A percentile compares a stretch with the other conserved stretches of the same genome.
These are phyloP conservation scores for Phlogophora meticulosa DNA, from an alignment of 2,888 invertebrate genomes.

Conservation along the genomic window DNA sequence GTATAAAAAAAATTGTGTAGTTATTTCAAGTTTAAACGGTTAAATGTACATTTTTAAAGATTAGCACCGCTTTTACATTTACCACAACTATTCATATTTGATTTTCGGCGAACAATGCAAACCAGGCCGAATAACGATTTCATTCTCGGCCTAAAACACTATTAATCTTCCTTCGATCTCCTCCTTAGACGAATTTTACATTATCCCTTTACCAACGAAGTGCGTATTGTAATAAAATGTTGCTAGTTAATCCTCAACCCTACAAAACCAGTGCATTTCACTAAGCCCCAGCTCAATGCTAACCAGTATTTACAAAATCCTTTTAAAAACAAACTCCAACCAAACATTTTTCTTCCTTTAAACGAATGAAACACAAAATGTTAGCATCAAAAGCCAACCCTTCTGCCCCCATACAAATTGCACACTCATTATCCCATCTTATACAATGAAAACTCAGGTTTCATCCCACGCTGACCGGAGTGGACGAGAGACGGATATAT, in stretches of 20 bases:
- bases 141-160: no score
- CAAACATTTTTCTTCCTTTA: conserved; percentile 45
- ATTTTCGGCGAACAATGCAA: no score
- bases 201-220: no score
- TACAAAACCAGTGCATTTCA: not conserved
- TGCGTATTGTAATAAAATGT: no score
- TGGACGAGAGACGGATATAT: conserved; percentile 76
- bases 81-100: no score
- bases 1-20: no score
- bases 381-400: conserved; percentile 67
- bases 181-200: no score
- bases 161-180: no score
- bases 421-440: conserved; percentile 74
- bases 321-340: conserved; percentile 38
- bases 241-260: not conserved
- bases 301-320: conserved; percentile 10
- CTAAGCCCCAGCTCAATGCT: not conserved
- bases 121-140: no score
- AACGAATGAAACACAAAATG: conserved; percentile 59
- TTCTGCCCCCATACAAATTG: conserved; percentile 61
- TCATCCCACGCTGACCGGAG: conserved; percentile 82
- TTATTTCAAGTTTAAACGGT: no score
- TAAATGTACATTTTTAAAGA: no score
- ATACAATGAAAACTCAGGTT: conserved; percentile 83
- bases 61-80: no score